Conservation (phyloP, 2,797 vertebrate genomes). For the Myoxocephalus aenaeus region DNA sequence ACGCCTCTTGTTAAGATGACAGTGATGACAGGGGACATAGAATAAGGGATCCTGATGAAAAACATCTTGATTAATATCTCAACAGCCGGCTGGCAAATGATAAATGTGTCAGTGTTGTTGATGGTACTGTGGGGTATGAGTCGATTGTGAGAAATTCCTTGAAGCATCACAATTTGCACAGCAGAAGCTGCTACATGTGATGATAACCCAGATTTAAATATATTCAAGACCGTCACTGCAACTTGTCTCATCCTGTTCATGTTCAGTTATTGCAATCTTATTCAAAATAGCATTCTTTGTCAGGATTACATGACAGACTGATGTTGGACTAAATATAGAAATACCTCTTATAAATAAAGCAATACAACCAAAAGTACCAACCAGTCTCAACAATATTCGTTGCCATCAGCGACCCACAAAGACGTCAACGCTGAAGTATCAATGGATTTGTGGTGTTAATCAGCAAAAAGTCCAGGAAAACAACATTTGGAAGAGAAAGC, state of each 20-base stretch:
- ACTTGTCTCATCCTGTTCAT: background rate
- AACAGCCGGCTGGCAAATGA: constrained; percentile 40
- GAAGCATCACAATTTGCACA: constrained; percentile 14
- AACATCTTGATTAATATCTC: constrained; percentile 61
- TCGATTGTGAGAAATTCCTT: constrained; percentile 27
- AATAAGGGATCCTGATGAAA: constrained; percentile 66
- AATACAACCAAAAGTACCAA: background rate
- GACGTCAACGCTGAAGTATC: background rate
- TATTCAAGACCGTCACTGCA: constrained; percentile 3
- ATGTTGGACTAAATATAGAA: constrained; percentile 1
- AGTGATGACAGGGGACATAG: constrained; percentile 58
- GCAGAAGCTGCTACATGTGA: background rate
- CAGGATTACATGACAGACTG: background rate
- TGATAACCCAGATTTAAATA: constrained; percentile 11
- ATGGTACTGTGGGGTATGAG: constrained; percentile 8
- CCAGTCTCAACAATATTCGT: background rate
- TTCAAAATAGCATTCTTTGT: background rate
- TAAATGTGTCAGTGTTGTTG: constrained; percentile 40
- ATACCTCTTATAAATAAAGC: background rate
- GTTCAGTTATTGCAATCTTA: background rate
- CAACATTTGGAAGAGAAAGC: background rate
- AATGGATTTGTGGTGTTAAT: background rate
- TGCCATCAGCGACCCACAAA: background rate
- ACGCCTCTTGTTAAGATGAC: constrained; percentile 68
- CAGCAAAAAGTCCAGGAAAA: background rate